Base-by-base conservation (phyloP, 2,797 vertebrate genomes). In the Xyrichtys novacula region DNA sequence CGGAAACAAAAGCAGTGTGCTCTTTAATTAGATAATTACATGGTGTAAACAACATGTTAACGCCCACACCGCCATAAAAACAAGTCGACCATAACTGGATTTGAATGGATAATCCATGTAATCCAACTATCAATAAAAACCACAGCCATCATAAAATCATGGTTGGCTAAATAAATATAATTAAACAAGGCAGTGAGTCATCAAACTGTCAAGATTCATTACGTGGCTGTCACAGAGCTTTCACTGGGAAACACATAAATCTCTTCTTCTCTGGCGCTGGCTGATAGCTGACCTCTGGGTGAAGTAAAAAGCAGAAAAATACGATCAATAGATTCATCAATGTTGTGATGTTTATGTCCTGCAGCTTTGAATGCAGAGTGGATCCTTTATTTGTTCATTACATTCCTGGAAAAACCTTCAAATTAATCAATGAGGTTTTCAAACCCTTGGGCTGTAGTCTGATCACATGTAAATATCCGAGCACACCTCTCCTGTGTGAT, bases 101-200 rank as follows among this genome's bases (percentile, higher is more conserved):
- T 76, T 77, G 66, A 76, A 78, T 56, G 67, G 40, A 64, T 83
- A 81, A 89, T 85, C 80, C 74, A 68, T 65, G 54, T 71, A 81
- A 87, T 84, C 71, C 70, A 68, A 5, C 6, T 67, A 60, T 85
- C 58, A 55, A 58, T 76, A 48, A 65, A n/a, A 70, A 55, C 36
- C 58, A 22, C 47, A 59, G 68, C 80, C 76, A 80, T 86, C 82
- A 81, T 57, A 53, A 58, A 56, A 84, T 80, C 74, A 77, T 50
- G 65, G 64, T 55, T 50, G 72, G 69, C 48, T 79, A 59, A 86
- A 82, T 82, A 50, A 71, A 28, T 56, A 31, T 71, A 81, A 81
- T 86, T 81, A 83, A 82, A 80, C 40, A 49, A 72, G 14, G 34
- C 39, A 52, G 39, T 59, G 60, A 79, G 57, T 83, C 77, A 65